Evolutionary conservation across 2,797 vertebrate genomes (phyloP), one percentile per base, ranked within the genome.

Genomic region (Coreius guichenoti): DNA sequence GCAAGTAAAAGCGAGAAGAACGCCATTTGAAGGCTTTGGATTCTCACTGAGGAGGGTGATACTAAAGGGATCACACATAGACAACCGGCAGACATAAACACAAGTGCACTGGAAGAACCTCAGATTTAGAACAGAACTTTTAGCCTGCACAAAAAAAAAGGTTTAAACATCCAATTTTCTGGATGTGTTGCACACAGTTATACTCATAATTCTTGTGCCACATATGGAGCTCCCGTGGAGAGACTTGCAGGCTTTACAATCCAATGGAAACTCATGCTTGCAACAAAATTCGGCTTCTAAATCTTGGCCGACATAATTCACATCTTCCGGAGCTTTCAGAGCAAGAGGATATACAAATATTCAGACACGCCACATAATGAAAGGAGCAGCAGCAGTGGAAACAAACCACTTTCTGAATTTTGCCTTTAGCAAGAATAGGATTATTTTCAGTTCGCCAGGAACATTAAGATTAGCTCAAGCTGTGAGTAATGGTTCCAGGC

Each of bases 381-480:
- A 81, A 69, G 70, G 45, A 83, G 51, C 68, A 56, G 75, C 67
- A 56, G 68, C 80, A 58, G 83, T 63, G 54, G 70, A 87, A 81
- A 82, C 75, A 84, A 88, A 83, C 74, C 82, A 33, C 70, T 87
- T 89, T 84, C 67, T 43, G 73, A 79, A 86, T 89, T 82, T 77
- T 45, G 83, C 87, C 84, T 67, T 85, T 45, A 87, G 88, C 83
- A 86, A 87, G 76, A 83, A 78, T 80, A 67, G 67, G 86, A 90
- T 90, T 89, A 89, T 82, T 88, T 80, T 89, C 72, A 83, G 81
- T 51, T 84, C 17, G 77, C 29, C 74, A 86, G 67, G 85, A 85
- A 81, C 86, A 87, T 76, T 86, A 70, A 86, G 83, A 88, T 90
- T 86, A 89, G 58, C 84, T 81, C 74, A 84, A 86, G 69, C 56